Conservation (phyloP, 2,113 vertebrate genomes). For the Dermatemys mawii region DNA sequence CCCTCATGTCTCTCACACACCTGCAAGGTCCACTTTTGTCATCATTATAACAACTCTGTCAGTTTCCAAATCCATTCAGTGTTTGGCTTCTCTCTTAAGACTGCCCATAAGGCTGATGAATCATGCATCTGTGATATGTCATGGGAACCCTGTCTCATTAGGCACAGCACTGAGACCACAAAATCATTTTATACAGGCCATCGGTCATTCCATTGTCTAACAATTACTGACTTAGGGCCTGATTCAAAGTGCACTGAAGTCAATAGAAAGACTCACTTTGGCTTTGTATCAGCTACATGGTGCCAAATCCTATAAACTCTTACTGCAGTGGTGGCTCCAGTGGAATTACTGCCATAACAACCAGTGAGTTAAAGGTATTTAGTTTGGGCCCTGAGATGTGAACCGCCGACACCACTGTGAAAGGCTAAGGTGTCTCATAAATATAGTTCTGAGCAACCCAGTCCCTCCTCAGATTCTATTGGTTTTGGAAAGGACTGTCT, state of each 20-base stretch:
- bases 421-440: not conserved
- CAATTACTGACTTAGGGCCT: not conserved
- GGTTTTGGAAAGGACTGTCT: no score
- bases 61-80: not conserved
- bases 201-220: not conserved
- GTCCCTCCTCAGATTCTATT: no score
- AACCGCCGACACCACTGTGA: not conserved
- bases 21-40: not conserved
- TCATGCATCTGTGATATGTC: not conserved
- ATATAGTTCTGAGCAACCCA: no score
- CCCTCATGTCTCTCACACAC: not conserved
- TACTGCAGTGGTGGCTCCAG: not conserved
- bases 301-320: not conserved
- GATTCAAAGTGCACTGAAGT: not conserved
- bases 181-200: not conserved
- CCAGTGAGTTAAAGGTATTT: not conserved
- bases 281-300: not conserved
- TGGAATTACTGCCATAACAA: not conserved
- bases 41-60: not conserved
- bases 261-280: not conserved
- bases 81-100: not conserved
- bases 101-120: not conserved
- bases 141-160: not conserved
- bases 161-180: accelerated
- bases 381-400: not conserved